Base-by-base conservation (phyloP, 2,797 vertebrate genomes). In the Glyptemys insculpta region DNA sequence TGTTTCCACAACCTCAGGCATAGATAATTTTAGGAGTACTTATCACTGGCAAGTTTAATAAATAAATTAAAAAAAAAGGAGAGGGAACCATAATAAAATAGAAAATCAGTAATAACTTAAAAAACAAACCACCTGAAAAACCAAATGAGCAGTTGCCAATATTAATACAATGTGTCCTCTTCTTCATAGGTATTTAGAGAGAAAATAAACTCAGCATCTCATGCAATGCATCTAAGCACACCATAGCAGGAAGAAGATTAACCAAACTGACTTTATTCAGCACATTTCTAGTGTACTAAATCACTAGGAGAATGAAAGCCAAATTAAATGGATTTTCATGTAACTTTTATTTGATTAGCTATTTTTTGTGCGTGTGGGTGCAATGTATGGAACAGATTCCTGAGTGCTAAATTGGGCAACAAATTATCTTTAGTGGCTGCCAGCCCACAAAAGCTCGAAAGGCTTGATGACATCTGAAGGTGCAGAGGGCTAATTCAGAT, bases 1-100 rank as follows among this genome's bases (percentile, higher is more conserved):
- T 92, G 89, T 85, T 81, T 80, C 52, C 37, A 72, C 49, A 88
- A 16, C 81, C 49, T 88, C 89, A 94, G 50, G 19, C 72, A 95
- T 74, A 81, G 21, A 1, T 94, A 79, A 90, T 90, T 91, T 59
- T 41, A 23, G 31, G 76, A 52, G 1, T 83, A 54, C 83, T 94
- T 92, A 80, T 87, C 92, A 54, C 87, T 92, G 41, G 23, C 25
- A 16, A 92, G 52, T 44, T 25, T 41, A 86, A 53, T 87, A 92
- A 89, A 7, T 41, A 41, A 5, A 41, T 5, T 41, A 89, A 83
- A 44, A 74, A 94, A 84, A 34, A 15, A 1, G 74, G 19, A 16
- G 59, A 14, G 29, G 29, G 31, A 62, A 34, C 18, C n/a, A 68
- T 37, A 37, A 37, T 68, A 76, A 80, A 0, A 0, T 59, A 78